phyloP scores from a whole-genome alignment of 2,797 vertebrate genomes.

The Hydrolagus colliei region DNA sequence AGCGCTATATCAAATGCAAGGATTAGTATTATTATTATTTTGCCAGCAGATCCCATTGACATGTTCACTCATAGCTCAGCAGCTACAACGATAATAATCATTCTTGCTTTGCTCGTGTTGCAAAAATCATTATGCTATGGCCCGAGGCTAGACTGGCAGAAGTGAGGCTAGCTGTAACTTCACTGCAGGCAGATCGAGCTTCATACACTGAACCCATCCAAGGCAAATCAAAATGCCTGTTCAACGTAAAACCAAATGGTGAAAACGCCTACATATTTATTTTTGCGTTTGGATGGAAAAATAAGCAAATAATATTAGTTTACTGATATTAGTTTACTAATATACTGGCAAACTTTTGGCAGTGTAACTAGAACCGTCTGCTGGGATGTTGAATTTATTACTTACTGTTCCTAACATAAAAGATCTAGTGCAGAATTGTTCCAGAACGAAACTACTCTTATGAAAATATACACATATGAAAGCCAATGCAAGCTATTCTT shows the following conservation, averaged over 20 bases:
- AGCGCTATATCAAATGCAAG: no score
- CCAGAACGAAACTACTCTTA: neutral
- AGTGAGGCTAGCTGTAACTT: neutral
- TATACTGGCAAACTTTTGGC: neutral
- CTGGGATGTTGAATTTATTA: no score
- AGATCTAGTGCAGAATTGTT: no score
- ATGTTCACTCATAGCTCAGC: neutral
- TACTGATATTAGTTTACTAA: neutral
- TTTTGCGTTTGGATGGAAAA: slow-evolving; percentile 20
- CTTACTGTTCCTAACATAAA: neutral
- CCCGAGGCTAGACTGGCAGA: no score
- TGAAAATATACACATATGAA: neutral
- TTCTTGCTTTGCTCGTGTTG: neutral
- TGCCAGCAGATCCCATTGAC: neutral
- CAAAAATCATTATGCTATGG: neutral
- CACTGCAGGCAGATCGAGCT: neutral
- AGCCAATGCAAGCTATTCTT: neutral
- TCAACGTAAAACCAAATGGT: neutral
- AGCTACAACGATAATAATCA: neutral
- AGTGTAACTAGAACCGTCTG: neutral
- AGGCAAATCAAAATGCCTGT: neutral
- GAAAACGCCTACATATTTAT: neutral
- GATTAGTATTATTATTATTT: no score
- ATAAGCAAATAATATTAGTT: neutral
- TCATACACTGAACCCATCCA: neutral